phyloP scores from a whole-genome alignment of 2,888 invertebrate genomes.

The Tortricodes alternella region DNA sequence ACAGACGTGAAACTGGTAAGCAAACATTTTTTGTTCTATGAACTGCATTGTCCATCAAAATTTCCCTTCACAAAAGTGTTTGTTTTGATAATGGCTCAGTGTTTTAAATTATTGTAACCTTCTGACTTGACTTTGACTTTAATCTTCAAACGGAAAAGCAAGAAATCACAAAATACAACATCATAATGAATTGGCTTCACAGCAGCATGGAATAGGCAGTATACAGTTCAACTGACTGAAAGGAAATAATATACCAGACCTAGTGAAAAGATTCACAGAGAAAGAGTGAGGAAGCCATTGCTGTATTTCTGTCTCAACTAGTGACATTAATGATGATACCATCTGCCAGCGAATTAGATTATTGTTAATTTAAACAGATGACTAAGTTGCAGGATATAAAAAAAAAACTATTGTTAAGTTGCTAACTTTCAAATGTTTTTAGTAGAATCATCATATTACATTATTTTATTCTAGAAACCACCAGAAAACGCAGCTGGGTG shows the following conservation, averaged over 20 bases:
- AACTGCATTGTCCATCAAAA: too few relatives aligned
- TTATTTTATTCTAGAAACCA: constrained; percentile 50
- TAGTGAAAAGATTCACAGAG: neutral
- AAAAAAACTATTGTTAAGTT: neutral
- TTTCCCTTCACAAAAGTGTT: too few relatives aligned
- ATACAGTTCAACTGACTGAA: neutral
- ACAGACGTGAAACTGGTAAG: constrained; percentile 23
- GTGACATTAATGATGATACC: neutral
- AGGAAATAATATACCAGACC: neutral
- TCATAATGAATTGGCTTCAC: neutral
- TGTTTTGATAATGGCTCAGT: too few relatives aligned
- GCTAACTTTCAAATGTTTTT: neutral
- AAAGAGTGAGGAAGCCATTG: neutral
- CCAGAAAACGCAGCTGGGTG: constrained; percentile 73
- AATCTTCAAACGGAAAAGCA: neutral
- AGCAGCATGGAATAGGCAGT: neutral
- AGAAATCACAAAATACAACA: neutral
- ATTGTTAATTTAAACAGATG: neutral
- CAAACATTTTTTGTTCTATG: neutral
- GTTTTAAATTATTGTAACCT: too few relatives aligned
- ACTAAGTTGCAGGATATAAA: neutral
- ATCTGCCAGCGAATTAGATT: neutral
- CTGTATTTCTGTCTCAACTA: neutral
- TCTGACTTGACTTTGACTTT: too few relatives aligned
- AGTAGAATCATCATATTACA: neutral